Evolutionary conservation across 2,888 invertebrate species (phyloP), one percentile per base, ranked within the genome.

Genomic region (Tenthredo notha): DNA sequence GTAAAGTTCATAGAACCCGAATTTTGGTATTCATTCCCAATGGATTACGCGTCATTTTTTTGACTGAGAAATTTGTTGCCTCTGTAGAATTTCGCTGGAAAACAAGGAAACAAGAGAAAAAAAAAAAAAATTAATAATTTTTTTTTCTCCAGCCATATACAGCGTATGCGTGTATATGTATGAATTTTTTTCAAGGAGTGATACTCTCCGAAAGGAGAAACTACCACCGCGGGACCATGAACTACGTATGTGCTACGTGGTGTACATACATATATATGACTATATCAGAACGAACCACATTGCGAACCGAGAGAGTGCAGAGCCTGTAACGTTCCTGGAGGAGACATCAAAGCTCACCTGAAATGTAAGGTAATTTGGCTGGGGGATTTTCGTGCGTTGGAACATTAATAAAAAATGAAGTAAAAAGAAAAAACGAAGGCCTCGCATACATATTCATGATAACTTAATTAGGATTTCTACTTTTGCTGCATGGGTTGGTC

Each of bases 341-440:
- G 83, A 75, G 47, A 87, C 87, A 88, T 88, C 88, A 88, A 88
- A 88, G 88, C 85, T 74, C 61, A 58, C 77, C 33, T 65, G 85
- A 83, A 86, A 86, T 85, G 86, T 77, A 78, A 85, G 86, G 86
- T 88, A 88, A 88, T 88, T 88, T 86, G 65, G 77, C 47, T 72
- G 37, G 43, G 74, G 75, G 70, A 86, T 78, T 84, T 80, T 83
- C 29, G 67, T 37, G 47, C 83, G 25, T 29, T 43, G 37, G 9
- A 67, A 83, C 47, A 58, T 83, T 83, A 43, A 61, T 80, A 37
- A 80, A 80, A 80, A 80, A 58, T 80, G 80, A 80, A 18, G 29
- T 15, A 40, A 80, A 80, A 58, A 61, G 12, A 78, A 58, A 47
- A 47, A 50, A 83, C 47, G 29, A 50, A 67, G 29, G 7, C 54